Base-by-base conservation (phyloP, 2,797 vertebrate genomes). In the Pangasius krempfi region DNA sequence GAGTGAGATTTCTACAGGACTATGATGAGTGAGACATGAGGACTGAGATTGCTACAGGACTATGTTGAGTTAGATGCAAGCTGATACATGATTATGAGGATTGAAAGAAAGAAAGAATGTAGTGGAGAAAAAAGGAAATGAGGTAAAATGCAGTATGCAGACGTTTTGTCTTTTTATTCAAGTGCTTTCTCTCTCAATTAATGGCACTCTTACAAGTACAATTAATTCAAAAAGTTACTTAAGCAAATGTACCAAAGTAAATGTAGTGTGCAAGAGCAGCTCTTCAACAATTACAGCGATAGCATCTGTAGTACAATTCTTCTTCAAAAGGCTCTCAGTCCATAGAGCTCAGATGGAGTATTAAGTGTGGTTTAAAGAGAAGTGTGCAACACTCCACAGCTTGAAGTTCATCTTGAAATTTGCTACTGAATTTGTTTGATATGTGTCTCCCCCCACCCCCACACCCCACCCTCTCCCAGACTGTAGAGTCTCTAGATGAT, bases 281-380 rank as follows among this genome's bases (percentile, higher is more conserved):
- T 88, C 92, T 92, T 92, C 87, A 89, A 88, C 83, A 87, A 89
- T 92, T 92, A 93, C 85, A 91, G 91, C 90, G 90, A 91, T 93
- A 91, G 92, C 91, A 91, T 93, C 86, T 91, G 91, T 92, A 91
- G 92, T 88, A 92, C 90, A 91, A 87, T 86, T 85, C 86, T 90
- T 92, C 90, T 92, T 91, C 88, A 93, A 93, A 85, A 91, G 89
- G 83, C 91, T 90, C 91, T 92, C 88, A 92, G 87, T 80, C 78
- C 91, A 93, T 92, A 89, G 89, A 93, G 89, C 91, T 90, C 86
- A 44, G 90, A 88, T 81, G 90, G 89, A 89, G 90, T 87, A 90
- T 88, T 89, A 91, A 91, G 87, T 72, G 86, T 90, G 84, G 88
- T 87, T 87, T 87, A 88, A 89, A 93, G 90, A 87, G 87, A 76